These are phyloP conservation scores for Xanthia icteritia DNA, from an alignment of 2,888 invertebrate genomes.

Conservation along the genomic window DNA sequence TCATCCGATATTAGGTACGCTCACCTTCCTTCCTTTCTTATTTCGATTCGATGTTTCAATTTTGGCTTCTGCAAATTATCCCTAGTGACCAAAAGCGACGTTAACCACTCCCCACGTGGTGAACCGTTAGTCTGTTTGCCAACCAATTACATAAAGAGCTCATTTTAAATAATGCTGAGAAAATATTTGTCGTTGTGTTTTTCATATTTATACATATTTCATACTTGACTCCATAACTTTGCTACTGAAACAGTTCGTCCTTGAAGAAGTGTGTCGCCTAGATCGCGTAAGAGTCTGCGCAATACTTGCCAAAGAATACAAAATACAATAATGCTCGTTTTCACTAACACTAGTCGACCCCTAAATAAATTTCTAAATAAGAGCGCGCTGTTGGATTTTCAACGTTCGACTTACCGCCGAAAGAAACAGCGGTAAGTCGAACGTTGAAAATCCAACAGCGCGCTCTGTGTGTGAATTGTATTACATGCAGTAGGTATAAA, in stretches of 20 bases:
- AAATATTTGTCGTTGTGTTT: constrained; percentile 7
- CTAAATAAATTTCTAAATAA: no score
- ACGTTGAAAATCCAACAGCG: background rate
- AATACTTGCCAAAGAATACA: background rate
- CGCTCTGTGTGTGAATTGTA: background rate
- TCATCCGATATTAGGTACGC: no score
- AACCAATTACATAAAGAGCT: constrained; percentile 29
- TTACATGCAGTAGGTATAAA: background rate
- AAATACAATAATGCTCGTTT: background rate
- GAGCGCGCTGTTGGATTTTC: background rate
- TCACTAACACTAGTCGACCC: no score
- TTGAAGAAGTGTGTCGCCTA: constrained; percentile 43
- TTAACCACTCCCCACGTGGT: background rate
- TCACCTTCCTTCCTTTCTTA: no score
- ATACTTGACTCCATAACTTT: constrained; percentile 17
- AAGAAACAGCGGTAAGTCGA: background rate
- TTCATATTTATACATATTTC: constrained; percentile 28
- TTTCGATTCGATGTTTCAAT: no score
- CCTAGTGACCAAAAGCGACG: background rate
- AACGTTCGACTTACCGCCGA: no score
- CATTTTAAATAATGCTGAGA: constrained; percentile 27
- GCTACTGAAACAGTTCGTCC: constrained; percentile 29
- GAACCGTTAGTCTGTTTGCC: background rate
- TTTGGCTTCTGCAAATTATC: no score
- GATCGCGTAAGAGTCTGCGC: constrained; percentile 27